These are phyloP conservation scores for Erebia epiphron DNA, from an alignment of 2,888 invertebrate genomes.

Conservation along the genomic window DNA sequence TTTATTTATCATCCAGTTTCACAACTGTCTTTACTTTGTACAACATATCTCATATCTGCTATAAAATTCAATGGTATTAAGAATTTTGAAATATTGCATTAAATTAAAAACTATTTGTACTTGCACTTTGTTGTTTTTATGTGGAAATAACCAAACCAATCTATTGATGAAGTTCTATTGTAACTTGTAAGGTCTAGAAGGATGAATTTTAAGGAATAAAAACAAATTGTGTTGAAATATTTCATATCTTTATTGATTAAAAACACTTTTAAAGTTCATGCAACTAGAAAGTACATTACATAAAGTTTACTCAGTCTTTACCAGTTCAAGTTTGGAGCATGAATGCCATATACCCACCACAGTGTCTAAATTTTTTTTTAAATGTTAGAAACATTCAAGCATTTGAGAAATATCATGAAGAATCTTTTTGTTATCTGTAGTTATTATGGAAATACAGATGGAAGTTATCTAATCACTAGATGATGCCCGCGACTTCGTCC, in stretches of 20 bases:
- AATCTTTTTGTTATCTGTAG: not conserved
- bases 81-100: constrained; percentile 61
- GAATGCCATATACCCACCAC: not conserved
- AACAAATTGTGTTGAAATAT: not conserved
- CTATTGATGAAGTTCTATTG: constrained; percentile 1
- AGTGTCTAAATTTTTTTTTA: not conserved
- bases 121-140: constrained; percentile 26
- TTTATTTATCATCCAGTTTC: constrained; percentile 59
- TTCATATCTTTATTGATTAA: constrained; percentile 4
- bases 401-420: too few relatives aligned
- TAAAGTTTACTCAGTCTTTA: constrained; percentile 2
- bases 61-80: constrained; percentile 45
- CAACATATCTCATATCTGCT: constrained; percentile 41
- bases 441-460: not conserved
- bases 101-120: constrained; percentile 44
- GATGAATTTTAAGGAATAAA: constrained; percentile 1
- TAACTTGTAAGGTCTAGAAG: not conserved
- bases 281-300: not conserved
- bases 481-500: too few relatives aligned
- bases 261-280: too few relatives aligned
- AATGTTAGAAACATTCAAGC: not conserved
- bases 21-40: constrained; percentile 37
- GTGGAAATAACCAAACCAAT: not conserved
- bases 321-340: not conserved
- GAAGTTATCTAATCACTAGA: constrained; percentile 6